Conservation (phyloP, 37 sponge, comb jelly and placozoan species). For the Cladorhizidae sp. region DNA sequence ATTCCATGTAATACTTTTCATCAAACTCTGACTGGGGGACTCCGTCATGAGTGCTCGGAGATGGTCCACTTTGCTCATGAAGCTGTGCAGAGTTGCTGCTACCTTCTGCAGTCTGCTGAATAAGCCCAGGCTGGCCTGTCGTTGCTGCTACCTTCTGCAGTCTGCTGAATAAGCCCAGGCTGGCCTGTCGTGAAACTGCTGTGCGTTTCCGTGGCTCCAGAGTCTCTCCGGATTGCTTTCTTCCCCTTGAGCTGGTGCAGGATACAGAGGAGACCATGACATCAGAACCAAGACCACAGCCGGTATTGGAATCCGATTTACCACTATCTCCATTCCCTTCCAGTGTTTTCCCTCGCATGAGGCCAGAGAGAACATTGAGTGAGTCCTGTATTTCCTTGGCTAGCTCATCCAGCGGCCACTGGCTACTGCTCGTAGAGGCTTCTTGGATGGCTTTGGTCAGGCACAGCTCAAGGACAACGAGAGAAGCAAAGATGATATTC, state of each 20-base stretch:
- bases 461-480: constrained; percentile 6
- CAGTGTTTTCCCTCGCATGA: background rate
- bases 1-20: constrained; percentile 34
- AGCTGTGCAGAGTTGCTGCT: background rate
- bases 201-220: background rate
- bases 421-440: background rate
- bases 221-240: background rate
- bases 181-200: background rate
- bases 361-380: background rate
- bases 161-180: background rate
- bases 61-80: background rate
- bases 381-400: background rate
- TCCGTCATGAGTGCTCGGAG: background rate
- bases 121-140: background rate
- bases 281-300: background rate
- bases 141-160: constrained; percentile 21
- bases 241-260: background rate
- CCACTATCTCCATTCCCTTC: background rate
- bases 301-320: background rate
- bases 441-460: constrained; percentile 20
- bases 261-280: background rate
- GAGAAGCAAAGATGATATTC: constrained; percentile 22
- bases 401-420: constrained; percentile 4
- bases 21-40: background rate
- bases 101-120: constrained; percentile 20